Conservation (phyloP, 2,797 vertebrate species). For the Acridotheres tristis region DNA sequence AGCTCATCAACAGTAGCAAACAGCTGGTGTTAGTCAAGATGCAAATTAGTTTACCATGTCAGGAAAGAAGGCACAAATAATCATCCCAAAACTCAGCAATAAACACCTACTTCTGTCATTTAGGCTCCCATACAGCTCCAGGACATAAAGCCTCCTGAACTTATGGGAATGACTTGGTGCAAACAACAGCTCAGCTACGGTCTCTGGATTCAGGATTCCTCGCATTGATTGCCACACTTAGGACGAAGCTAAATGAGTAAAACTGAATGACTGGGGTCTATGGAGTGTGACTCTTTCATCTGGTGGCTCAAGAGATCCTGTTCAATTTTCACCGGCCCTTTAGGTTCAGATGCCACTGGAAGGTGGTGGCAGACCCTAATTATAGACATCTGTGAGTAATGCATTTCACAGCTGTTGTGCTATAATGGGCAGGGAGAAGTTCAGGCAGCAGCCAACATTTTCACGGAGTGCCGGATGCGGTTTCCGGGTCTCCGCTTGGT, state of each 20-base stretch:
- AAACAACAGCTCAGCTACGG: background rate
- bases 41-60: conserved; percentile 46
- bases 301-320: background rate
- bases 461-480: rapidly evolving
- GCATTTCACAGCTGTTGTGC: conserved; percentile 42
- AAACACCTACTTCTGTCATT: background rate
- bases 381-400: conserved; percentile 33
- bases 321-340: background rate
- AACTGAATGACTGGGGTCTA: background rate
- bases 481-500: rapidly evolving
- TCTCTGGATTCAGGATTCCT: background rate
- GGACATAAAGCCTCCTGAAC: background rate
- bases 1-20: conserved; percentile 57
- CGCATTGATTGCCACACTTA: background rate
- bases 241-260: background rate
- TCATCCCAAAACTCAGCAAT: background rate
- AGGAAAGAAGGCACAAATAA: conserved; percentile 30
- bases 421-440: background rate
- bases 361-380: background rate
- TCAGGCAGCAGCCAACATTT: background rate
- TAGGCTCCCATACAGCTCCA: background rate
- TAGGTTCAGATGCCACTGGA: background rate
- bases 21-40: conserved; percentile 56
- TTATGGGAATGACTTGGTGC: background rate
- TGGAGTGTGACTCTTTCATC: background rate